Evolutionary conservation across 2,113 vertebrate genomes (phyloP), one percentile per base, ranked within the genome.

Genomic region (Mixornis gularis): DNA sequence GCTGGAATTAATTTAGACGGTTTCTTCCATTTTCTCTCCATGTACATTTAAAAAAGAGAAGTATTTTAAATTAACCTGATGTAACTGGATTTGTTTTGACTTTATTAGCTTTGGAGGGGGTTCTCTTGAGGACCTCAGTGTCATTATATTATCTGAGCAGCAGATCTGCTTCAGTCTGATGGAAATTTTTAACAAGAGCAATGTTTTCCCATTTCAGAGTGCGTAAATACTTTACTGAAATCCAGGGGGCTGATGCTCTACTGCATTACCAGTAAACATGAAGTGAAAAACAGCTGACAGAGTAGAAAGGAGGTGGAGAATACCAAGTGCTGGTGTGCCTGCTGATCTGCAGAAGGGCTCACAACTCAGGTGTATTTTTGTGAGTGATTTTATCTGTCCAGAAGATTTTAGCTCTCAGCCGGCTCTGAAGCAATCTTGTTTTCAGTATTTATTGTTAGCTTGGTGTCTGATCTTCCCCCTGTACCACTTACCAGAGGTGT

Each of bases 51-150:
- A 96, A 95, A 87, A 85, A 87, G 72, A 90, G 69, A 82, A 94
- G 78, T 95, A 93, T 68, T 91, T 82, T 90, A 90, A 89, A 89
- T 93, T 89, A 95, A 86, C 92, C 94, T 87, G 86, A 76, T 86
- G 65, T 78, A 91, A 64, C 95, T 44, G 65, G 89, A 94, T 93
- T 96, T 91, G 94, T 93, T 95, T 95, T 95, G 78, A 25, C 63
- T 92, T 96, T 88, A 93, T 95, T 95, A 81, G 85, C 90, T 92
- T 93, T 92, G 84, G 87, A 96, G 73, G 90, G 85, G 70, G 70
- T 69, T 95, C 93, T 90, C 93, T 69, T 69, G 94, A 77, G 91
- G 81, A 82, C 79, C 53, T 87, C 27, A 5, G 84, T 90, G 89
- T 86, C 92, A 83, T 96, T 91, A 62, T 82, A 77, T 92, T 96